Evolutionary conservation across 2,888 invertebrate species (phyloP).

Genomic region (Cheilosia vernalis): DNA sequence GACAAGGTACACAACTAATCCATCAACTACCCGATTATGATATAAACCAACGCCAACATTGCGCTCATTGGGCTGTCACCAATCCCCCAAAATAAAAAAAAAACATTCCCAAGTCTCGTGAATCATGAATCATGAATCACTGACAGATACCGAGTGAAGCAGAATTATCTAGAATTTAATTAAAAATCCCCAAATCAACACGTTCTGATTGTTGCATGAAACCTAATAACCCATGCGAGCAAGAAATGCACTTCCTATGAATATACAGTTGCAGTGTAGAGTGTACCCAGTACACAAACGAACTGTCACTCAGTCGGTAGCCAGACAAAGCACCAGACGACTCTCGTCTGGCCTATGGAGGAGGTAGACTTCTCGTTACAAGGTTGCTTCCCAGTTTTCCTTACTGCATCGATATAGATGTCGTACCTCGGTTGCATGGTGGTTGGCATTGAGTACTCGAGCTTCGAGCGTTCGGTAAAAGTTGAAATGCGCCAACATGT

Average conservation of each 20-base stretch:
- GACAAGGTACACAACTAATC: constrained; percentile 42
- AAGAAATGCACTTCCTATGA: constrained; percentile 4
- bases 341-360: constrained; percentile 13
- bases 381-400: constrained; percentile 61
- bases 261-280: too few relatives aligned
- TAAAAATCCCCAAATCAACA: constrained; percentile 24
- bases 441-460: constrained; percentile 45
- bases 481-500: constrained; percentile 35
- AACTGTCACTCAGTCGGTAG: not conserved
- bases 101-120: constrained; percentile 15
- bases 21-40: constrained; percentile 45
- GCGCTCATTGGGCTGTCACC: constrained; percentile 50
- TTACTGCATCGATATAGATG: constrained; percentile 6
- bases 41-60: constrained; percentile 47
- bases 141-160: constrained; percentile 33
- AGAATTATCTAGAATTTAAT: constrained; percentile 50
- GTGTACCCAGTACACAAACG: too few relatives aligned
- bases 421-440: constrained; percentile 23
- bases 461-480: constrained; percentile 2
- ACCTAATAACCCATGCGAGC: constrained; percentile 18
- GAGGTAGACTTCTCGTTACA: constrained; percentile 30
- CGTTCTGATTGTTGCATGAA: constrained; percentile 33
- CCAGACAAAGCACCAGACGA: constrained; percentile 21
- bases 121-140: constrained; percentile 68
- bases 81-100: constrained; percentile 8